These are phyloP conservation scores for Parauchenoglanis ngamensis DNA, from an alignment of 2,797 vertebrate species.

Conservation along the genomic window DNA sequence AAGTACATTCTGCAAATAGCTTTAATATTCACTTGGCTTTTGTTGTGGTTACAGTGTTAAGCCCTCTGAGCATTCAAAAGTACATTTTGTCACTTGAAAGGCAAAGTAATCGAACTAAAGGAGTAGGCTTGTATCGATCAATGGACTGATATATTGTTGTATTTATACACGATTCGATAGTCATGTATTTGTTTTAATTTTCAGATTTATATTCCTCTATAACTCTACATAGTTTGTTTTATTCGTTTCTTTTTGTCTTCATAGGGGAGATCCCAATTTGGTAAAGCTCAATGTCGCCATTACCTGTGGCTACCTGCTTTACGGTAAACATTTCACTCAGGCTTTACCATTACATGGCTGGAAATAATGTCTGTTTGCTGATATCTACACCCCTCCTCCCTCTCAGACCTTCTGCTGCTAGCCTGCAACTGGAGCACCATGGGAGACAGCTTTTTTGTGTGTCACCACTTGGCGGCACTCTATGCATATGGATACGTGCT, in stretches of 20 bases:
- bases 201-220: not conserved
- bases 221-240: not conserved
- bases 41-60: not conserved
- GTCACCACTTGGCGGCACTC: conserved; percentile 84
- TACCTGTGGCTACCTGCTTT: conserved; percentile 81
- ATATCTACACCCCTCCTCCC: not conserved
- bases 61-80: not conserved
- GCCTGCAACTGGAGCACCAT: conserved; percentile 80
- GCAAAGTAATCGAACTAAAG: not conserved
- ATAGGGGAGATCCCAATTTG: conserved; percentile 77
- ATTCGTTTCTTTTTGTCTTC: conserved; percentile 31
- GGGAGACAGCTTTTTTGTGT: conserved; percentile 82
- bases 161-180: not conserved
- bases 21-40: not conserved
- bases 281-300: conserved; percentile 83
- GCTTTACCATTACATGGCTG: not conserved
- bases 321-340: conserved; percentile 69
- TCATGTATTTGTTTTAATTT: not conserved
- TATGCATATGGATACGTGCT: conserved; percentile 86
- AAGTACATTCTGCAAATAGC: not conserved
- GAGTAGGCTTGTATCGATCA: not conserved
- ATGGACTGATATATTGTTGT: not conserved
- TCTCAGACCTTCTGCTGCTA: conserved; percentile 78
- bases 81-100: not conserved
- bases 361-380: not conserved